These are phyloP conservation scores for Dendroctonus ponderosae DNA, from an alignment of 1,140 invertebrate genomes.

Conservation along the genomic window DNA sequence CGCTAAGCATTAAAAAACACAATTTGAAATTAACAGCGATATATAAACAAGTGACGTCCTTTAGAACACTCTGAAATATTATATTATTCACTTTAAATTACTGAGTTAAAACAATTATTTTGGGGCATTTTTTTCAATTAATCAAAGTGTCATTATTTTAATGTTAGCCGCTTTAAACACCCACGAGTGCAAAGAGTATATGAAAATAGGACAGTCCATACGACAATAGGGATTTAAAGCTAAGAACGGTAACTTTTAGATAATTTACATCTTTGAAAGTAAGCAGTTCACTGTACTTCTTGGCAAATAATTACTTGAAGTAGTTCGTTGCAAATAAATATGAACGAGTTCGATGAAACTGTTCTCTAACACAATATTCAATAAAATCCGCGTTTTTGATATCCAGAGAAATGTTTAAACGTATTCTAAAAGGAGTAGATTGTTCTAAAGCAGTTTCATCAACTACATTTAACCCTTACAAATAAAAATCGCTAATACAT, in stretches of 20 bases:
- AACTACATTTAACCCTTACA: not conserved
- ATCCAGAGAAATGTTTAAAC: too few species aligned
- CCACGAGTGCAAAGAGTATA: not conserved
- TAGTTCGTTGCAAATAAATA: conserved; percentile 25
- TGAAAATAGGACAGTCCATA: conserved; percentile 14
- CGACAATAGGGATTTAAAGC: conserved; percentile 29
- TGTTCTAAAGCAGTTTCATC: not conserved
- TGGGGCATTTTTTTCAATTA: too few species aligned
- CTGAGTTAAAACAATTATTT: too few species aligned
- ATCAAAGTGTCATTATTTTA: not conserved
- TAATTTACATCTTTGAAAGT: conserved; percentile 8
- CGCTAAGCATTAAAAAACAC: too few species aligned
- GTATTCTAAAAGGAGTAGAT: not conserved
- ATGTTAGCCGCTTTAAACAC: not conserved
- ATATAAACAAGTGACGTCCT: too few species aligned
- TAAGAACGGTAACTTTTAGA: conserved; percentile 22
- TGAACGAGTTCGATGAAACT: conserved; percentile 2
- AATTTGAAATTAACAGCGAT: too few species aligned
- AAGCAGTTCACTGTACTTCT: conserved; percentile 12
- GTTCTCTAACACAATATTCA: too few species aligned
- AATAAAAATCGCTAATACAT: not conserved
- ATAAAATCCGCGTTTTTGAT: too few species aligned
- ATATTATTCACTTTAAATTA: too few species aligned
- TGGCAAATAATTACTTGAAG: conserved; percentile 11
- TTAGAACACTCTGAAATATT: too few species aligned